These are phyloP conservation scores for Lasioglossum pauxillum DNA, from an alignment of 2,888 invertebrate species.

Conservation along the genomic window DNA sequence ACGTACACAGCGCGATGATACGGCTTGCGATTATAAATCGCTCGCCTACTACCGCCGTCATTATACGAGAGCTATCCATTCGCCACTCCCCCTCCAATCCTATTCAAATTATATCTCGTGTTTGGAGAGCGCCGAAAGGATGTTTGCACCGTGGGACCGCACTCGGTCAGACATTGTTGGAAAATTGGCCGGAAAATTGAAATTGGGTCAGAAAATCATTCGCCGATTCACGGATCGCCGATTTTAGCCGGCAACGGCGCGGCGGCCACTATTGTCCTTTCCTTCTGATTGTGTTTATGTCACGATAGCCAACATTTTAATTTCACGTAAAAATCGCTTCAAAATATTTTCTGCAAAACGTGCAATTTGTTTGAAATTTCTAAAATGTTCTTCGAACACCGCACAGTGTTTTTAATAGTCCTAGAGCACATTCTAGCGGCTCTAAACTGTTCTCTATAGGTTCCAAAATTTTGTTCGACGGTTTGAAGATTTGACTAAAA, in stretches of 20 bases:
- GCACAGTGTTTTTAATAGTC: neutral
- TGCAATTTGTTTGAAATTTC: neutral
- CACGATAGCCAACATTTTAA: neutral
- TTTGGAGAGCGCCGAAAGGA: neutral
- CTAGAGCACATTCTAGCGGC: neutral
- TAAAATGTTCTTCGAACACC: neutral
- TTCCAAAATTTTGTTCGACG: neutral
- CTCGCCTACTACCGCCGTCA: conserved; percentile 15
- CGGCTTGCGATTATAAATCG: conserved; percentile 42
- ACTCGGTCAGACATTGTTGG: conserved; percentile 14
- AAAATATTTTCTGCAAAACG: neutral
- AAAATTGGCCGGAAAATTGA: conserved; percentile 1
- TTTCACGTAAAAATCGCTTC: neutral
- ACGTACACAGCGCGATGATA: conserved; percentile 26
- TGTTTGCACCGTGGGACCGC: conserved; percentile 3
- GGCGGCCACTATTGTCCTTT: neutral
- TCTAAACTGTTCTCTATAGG: neutral
- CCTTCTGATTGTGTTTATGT: neutral
- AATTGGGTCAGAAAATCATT: conserved; percentile 6
- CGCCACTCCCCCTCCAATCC: neutral
- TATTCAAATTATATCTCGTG: neutral
- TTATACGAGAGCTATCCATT: conserved; percentile 3
- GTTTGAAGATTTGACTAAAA: neutral
- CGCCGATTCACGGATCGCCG: neutral
- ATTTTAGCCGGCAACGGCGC: neutral